Evolutionary conservation across 2,888 invertebrate genomes (phyloP), one percentile per base, ranked within the genome.

Genomic region (Tetragonula carbonaria): DNA sequence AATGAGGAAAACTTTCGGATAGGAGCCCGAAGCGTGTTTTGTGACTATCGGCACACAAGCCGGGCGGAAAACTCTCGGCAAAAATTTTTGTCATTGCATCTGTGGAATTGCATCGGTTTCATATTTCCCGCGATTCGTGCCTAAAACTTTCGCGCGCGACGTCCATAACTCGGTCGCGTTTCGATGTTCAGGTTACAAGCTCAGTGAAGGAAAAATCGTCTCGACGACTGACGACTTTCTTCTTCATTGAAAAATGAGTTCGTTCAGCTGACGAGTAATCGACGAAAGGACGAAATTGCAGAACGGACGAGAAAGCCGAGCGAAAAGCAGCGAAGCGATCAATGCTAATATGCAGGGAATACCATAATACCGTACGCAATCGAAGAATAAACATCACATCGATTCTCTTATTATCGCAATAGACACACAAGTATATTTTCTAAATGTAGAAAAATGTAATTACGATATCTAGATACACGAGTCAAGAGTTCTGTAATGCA

Each of bases 271-370:
- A 45, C n/a, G 4, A 28, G 2, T 23, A 67, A 66, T 80, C 38
- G 33, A 33, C 33, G 28, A 28, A 28, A 18, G 70, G 53, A 68
- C 66, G 80, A 87, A 76, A 87, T 72, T 83, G 84, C 88, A 89
- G 89, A 86, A 89, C 89, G 84, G 84, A 86, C 87, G 80, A 80
- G 57, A 65, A 23, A 70, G 63, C 57, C 23, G 45, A 79, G 76
- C 81, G 50, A 63, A 62, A 82, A 88, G 62, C 80, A n/a, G n/a
- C 50, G 28, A 87, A 80, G 82, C 80, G 59, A 55, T 45, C 3
- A 50, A 70, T 50, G 45, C 59, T 59, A 66, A 50, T 71, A 51
- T 28, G 59, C 50, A 28, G 45, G 59, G 53, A 18, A 75, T 8
- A n/a, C n/a, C n/a, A n/a, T n/a, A n/a, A n/a, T n/a, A n/a, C 57